Evolutionary conservation across 1,140 invertebrate genomes (phyloP).

Genomic region (Archegozetes longisetosus): DNA sequence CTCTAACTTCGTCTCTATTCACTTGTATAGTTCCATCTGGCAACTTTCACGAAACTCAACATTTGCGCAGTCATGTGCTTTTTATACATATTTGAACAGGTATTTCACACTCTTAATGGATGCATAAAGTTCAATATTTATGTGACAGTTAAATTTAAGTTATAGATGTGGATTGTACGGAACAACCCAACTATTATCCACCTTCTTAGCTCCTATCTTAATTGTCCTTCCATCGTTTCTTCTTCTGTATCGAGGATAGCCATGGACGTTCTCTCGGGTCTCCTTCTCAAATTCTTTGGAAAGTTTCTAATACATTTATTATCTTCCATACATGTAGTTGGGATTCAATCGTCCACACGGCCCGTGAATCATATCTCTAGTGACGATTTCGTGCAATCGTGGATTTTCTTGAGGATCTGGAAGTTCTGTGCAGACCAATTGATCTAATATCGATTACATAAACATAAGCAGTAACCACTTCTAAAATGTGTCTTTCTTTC

Average conservation of each 20-base stretch:
- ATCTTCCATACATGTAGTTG: constrained; percentile 22
- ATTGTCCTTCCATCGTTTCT: constrained; percentile 17
- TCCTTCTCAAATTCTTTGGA: not conserved
- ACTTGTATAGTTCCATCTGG: not conserved
- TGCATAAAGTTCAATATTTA: constrained; percentile 26
- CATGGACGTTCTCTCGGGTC: constrained; percentile 5
- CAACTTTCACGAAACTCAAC: constrained; percentile 1
- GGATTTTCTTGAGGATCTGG: constrained; percentile 25
- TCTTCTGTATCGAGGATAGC: constrained; percentile 16
- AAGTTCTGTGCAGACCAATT: constrained; percentile 17
- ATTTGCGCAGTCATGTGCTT: constrained; percentile 24
- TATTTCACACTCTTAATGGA: constrained; percentile 26
- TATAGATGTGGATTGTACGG: constrained; percentile 25
- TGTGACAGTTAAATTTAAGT: constrained; percentile 24
- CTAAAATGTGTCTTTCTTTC: constrained; percentile 16
- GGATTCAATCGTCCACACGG: constrained; percentile 22
- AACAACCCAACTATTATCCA: constrained; percentile 25
- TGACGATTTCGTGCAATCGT: constrained; percentile 26
- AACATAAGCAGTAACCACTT: constrained; percentile 17
- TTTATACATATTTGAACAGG: constrained; percentile 27
- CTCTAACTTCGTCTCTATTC: constrained; percentile 20
- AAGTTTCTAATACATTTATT: constrained; percentile 19
- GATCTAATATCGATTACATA: constrained; percentile 25
- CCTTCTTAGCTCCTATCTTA: constrained; percentile 8
- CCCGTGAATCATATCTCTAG: constrained; percentile 29